Percentiles rank a stretch among this genome's conserved stretches.
phyloP scores from a whole-genome alignment of 2,888 invertebrate genomes.

The Yponomeuta sedellus region DNA sequence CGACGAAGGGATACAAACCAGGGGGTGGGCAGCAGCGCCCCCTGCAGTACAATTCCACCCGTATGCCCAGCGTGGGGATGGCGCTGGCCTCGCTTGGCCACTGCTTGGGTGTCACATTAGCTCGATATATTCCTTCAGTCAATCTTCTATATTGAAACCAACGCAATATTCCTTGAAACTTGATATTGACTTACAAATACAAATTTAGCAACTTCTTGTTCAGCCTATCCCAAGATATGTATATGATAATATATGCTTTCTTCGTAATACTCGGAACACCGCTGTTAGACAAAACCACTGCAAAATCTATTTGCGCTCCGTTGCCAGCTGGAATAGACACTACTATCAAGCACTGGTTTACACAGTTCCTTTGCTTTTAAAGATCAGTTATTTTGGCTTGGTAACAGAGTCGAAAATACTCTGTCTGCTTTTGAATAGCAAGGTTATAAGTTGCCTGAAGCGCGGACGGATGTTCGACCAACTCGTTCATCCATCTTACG shows the following conservation, averaged over 20 bases:
- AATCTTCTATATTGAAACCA: not conserved
- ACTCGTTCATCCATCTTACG: conserved; percentile 10
- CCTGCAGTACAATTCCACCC: no score
- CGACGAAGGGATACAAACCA: no score
- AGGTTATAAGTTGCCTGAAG: conserved; percentile 13
- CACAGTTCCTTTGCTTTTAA: not conserved
- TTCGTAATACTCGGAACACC: not conserved
- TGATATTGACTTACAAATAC: not conserved
- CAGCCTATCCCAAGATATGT: no score
- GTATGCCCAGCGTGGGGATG: no score
- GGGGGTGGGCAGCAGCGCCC: no score
- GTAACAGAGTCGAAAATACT: not conserved
- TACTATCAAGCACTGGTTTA: conserved; percentile 6
- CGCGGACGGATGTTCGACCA: conserved; percentile 12
- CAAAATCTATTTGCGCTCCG: conserved; percentile 8
- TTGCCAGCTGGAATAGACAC: conserved; percentile 4
- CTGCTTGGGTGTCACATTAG: no score
- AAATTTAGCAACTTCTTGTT: not conserved
- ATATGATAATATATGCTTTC: not conserved
- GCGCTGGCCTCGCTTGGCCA: no score
- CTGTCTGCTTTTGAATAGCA: not conserved
- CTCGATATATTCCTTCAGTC: not conserved
- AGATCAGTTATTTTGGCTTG: not conserved
- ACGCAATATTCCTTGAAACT: not conserved
- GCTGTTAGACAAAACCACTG: not conserved